Evolutionary conservation across 1,140 invertebrate species (phyloP).

Genomic region (Drosophila bocki): DNA sequence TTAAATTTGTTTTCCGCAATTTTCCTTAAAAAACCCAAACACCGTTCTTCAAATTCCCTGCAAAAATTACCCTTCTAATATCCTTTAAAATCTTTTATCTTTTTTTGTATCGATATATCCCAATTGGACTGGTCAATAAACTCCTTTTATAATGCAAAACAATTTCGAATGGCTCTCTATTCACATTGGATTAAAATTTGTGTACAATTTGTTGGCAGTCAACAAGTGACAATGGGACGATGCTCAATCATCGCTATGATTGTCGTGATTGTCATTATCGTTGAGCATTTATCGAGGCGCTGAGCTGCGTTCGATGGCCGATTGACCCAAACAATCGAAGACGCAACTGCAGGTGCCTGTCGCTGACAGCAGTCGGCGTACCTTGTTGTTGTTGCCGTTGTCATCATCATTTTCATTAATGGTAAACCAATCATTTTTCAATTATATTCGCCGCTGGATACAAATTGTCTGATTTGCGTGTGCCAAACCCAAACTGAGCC

Average conservation of each 20-base stretch:
- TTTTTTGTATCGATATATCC: neutral
- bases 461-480: conserved; percentile 83
- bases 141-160: neutral
- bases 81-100: neutral
- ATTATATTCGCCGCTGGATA: conserved; percentile 84
- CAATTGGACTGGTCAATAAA: neutral
- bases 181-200: neutral
- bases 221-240: conserved; percentile 18
- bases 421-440: conserved; percentile 85
- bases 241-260: conserved; percentile 11
- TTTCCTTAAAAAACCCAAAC: too few relatives aligned
- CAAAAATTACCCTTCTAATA: neutral
- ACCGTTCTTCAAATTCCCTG: too few relatives aligned
- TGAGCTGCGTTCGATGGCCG: conserved; percentile 58
- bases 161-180: neutral
- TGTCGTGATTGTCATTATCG: conserved; percentile 20
- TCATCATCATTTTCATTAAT: conserved; percentile 83
- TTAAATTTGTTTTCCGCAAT: neutral
- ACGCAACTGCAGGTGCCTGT: conserved; percentile 71
- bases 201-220: conserved; percentile 4
- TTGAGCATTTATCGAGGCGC: conserved; percentile 2
- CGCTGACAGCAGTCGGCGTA: conserved; percentile 59
- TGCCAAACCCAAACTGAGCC: conserved; percentile 22
- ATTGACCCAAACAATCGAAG: conserved; percentile 74
- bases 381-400: conserved; percentile 54